Base-by-base conservation (phyloP, 2,888 invertebrate species). In the Vandiemenella viatica region DNA sequence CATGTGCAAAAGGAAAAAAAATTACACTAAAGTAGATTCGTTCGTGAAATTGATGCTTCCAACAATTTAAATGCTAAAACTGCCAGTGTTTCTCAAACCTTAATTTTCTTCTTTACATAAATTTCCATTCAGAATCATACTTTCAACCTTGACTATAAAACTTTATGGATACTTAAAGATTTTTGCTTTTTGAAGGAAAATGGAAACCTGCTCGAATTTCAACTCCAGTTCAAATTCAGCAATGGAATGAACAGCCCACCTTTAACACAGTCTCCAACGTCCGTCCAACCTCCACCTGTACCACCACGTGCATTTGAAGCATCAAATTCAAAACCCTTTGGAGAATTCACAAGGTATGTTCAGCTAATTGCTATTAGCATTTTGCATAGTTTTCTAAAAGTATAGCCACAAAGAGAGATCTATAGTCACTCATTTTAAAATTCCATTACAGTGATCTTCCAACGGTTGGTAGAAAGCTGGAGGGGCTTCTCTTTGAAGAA, bases 401-500 rank as follows among this genome's bases (percentile, higher is more conserved):
- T 23, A 23, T 23, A 8, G 26, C 26, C 26, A 23, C 6, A 23
- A 10, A 23, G 10, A 23, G 10, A 23, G 10, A 8, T 23, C 26
- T 23, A 8, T 8, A 10, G 26, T 6, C 6, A 23, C 26, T 23
- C 6, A 23, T 23, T 23, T 23, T 23, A 23, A 23, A 23, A 6
- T 8, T 8, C 10, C 10, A 32, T 32, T 32, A 13, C 32, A 32
- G 32, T 37, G 47, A 61, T 74, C 77, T 58, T 22, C 80, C 80
- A 26, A 69, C 76, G 37, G 83, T 84, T 49, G 85, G 83, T 55
- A 80, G 84, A 38, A 84, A 83, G 67, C 71, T 85, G 55, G 86
- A 87, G 65, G 83, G 81, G 32, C 65, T 85, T 16, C 65, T 87
- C 10, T 71, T 87, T 59, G 80, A 84, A 61, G 84, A 88, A 63